Base-by-base conservation (phyloP, 2,888 invertebrate species). In the Taenaris catops region DNA sequence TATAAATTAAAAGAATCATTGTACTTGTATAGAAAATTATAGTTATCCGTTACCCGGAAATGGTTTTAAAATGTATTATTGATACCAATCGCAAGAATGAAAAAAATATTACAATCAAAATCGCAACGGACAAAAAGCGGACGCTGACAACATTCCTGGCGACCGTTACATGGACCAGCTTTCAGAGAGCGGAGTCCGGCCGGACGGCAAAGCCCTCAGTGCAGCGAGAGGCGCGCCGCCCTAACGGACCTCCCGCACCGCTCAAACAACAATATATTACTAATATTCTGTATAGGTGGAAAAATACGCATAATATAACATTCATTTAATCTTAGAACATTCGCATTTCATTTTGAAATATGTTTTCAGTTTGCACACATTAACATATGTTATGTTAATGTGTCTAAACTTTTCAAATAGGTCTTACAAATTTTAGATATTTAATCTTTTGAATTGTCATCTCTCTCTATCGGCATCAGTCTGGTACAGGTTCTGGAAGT, bases 91-190 rank as follows among this genome's bases (percentile, higher is more conserved):
- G 53, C 58, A 54, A 63, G 58, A 65, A 58, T 59, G 51, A 53
- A 64, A 38, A 35, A 41, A 61, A 41, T 25, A 34, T 23, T 62
- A 58, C 60, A 61, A 61, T 68, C 64, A 69, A 70, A 67, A 60
- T 65, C 64, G 64, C 67, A 49, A 54, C 55, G 65, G 46, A 62
- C 68, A 70, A 76, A 76, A 75, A 73, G 68, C 69, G 60, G 75
- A 68, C 58, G 56, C 59, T 66, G 66, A 67, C 75, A 63, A 69
- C 79, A 80, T 80, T 80, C 78, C 73, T 70, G 67, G 56, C 55
- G 62, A 76, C 78, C 78, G 78, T 80, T 81, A 79, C 63, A 59
- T 71, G 67, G 74, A 69, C 64, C 64, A 66, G 61, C 63, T 62
- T 45, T 43, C 44, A 34, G 36, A 48, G 46, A 45, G 51, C 34